Evolutionary conservation across 2,797 vertebrate species (phyloP).

Genomic region (Eulemur albifrons): DNA sequence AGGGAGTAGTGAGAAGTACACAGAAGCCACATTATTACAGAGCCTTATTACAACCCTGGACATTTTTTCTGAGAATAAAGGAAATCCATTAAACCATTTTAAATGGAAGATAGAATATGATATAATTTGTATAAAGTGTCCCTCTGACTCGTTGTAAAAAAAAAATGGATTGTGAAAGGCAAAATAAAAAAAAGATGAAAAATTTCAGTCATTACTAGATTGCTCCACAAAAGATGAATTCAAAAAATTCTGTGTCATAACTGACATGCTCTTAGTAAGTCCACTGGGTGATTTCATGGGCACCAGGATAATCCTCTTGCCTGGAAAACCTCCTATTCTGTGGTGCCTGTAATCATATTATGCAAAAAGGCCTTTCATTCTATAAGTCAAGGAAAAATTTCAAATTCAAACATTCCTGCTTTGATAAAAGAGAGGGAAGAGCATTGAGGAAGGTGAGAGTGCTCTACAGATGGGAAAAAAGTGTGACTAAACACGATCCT

Average conservation of each 20-base stretch:
- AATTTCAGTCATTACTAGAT: neutral
- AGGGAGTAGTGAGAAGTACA: neutral
- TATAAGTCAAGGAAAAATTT: neutral
- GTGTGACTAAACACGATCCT: neutral
- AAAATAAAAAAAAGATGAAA: neutral
- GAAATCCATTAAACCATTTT: neutral
- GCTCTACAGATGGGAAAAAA: accelerated
- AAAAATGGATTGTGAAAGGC: neutral
- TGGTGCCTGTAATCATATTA: neutral
- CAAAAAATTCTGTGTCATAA: neutral
- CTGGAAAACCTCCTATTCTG: neutral
- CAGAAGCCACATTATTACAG: neutral
- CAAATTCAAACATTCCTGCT: neutral
- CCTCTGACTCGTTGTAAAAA: neutral
- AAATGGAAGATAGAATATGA: neutral
- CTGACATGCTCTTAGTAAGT: neutral
- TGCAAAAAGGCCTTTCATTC: neutral
- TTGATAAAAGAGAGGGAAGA: neutral
- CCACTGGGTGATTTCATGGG: neutral
- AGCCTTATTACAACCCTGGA: neutral
- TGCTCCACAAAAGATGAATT: neutral
- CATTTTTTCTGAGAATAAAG: neutral
- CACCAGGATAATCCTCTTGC: constrained; percentile 2
- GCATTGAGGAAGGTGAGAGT: neutral
- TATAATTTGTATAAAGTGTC: neutral